Evolutionary conservation across 2,113 vertebrate genomes (phyloP), one percentile per base, ranked within the genome.

Genomic region (Peucedramus taeniatus): DNA sequence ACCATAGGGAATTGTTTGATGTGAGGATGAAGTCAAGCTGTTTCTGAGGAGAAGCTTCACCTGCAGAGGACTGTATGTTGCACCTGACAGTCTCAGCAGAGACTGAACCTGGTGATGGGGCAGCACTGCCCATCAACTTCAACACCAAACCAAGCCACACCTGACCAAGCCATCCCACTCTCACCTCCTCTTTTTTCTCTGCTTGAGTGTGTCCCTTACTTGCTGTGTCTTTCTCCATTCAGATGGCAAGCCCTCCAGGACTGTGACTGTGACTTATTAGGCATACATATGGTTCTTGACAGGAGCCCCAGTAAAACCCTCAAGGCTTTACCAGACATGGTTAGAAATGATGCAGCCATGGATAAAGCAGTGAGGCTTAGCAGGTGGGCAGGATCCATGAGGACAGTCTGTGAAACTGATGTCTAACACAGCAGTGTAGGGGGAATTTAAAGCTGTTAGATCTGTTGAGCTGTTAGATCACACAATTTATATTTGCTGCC

Each of bases 1-100:
- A 68, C 10, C 10, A 66, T 4, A 4, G 22, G 14, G 31, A 51
- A 44, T n/a, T 0, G 0, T 51, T 17, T n/a, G n/a, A 65, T 7
- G 23, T 22, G 37, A 47, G 40, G 22, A 76, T n/a, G 30, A 50
- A 80, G 39, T n/a, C 70, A 57, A 50, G 8, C 21, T 64, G 31
- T 31, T 85, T 60, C 50, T 51, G 30, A 61, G 57, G 16, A 83
- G 44, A 77, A 69, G 45, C 28, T 54, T 77, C 31, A 69, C 15
- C 22, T 11, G 5, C 30, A 74, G 17, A 86, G 28, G 30, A 50
- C 40, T 28, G 35, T 15, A 27, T 13, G 6, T 20, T 21, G n/a
- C 19, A 26, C 20, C 28, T 45, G 42, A 31, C 7, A 7, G 14
- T 5, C 4, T 44, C 10, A 15, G 50, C 31, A 49, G 65, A 90